Conservation (phyloP, 2,797 vertebrate genomes). For the Mormyrops boulengeri region DNA sequence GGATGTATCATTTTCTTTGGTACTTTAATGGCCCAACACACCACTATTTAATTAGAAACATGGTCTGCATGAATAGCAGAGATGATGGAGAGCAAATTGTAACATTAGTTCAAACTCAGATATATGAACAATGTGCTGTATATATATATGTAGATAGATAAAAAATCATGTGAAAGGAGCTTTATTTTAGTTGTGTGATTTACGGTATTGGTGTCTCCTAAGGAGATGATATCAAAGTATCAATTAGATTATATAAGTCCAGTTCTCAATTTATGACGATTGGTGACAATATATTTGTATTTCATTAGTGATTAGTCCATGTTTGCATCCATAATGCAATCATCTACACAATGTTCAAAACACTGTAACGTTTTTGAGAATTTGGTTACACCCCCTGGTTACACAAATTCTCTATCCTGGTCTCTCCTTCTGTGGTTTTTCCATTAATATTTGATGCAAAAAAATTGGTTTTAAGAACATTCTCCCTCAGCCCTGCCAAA, state of each 20-base stretch:
- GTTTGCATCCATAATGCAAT: background rate
- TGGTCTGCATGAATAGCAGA: background rate
- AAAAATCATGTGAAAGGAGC: too few relatives aligned
- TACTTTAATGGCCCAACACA: background rate
- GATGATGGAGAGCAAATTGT: background rate
- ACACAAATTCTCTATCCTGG: background rate
- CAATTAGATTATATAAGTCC: background rate
- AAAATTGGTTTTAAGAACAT: background rate
- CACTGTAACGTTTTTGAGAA: background rate
- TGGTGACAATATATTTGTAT: background rate
- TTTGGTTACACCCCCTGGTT: background rate
- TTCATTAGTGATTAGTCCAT: background rate
- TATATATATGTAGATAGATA: background rate
- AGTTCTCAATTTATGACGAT: background rate
- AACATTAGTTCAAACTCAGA: background rate
- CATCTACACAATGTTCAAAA: background rate
- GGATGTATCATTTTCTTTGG: background rate
- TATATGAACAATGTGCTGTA: background rate
- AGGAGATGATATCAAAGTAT: background rate
- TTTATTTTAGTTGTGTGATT: too few relatives aligned
- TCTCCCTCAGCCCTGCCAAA: background rate
- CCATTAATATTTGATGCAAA: constrained; percentile 22
- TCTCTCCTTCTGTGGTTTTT: background rate
- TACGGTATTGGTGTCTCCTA: too few relatives aligned
- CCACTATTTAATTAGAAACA: background rate